Evolutionary conservation across 2,113 vertebrate species (phyloP).

Genomic region (Cacatua alba): DNA sequence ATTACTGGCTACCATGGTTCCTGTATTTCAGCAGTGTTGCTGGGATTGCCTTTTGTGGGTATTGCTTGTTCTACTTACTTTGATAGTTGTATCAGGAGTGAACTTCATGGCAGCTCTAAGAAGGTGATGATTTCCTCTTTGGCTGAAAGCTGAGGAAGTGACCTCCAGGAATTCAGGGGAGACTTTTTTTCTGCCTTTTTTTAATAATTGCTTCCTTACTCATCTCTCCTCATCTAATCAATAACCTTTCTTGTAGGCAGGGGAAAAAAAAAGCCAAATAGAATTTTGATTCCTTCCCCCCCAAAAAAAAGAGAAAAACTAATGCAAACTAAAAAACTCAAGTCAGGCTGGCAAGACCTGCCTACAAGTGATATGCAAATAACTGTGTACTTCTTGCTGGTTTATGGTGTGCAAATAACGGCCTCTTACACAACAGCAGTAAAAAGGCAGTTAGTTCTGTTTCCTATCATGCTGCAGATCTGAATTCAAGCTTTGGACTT

Average conservation of each 20-base stretch:
- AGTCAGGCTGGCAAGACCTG: neutral
- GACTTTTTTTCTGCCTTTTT: neutral
- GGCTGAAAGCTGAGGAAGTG: neutral
- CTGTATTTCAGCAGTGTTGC: neutral
- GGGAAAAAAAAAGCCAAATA: neutral
- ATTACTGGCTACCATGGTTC: neutral
- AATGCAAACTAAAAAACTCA: neutral
- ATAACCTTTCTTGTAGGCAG: neutral
- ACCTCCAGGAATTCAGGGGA: neutral
- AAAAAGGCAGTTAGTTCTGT: constrained; percentile 3
- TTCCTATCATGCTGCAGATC: neutral
- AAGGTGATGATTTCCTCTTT: neutral
- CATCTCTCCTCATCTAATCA: neutral
- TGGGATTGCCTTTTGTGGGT: neutral
- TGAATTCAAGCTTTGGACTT: neutral
- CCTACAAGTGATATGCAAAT: neutral
- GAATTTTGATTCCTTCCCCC: neutral
- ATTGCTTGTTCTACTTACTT: neutral
- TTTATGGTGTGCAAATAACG: constrained; percentile 56
- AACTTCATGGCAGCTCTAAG: neutral
- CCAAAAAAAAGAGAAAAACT: neutral
- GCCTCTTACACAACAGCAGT: constrained; percentile 28
- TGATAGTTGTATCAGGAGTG: neutral
- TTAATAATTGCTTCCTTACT: neutral
- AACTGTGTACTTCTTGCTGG: neutral